Percentiles rank a stretch among this genome's conserved stretches.
These are phyloP conservation scores for Sphaerophoria rueppellii DNA, from an alignment of 2,888 invertebrate genomes.

Conservation along the genomic window DNA sequence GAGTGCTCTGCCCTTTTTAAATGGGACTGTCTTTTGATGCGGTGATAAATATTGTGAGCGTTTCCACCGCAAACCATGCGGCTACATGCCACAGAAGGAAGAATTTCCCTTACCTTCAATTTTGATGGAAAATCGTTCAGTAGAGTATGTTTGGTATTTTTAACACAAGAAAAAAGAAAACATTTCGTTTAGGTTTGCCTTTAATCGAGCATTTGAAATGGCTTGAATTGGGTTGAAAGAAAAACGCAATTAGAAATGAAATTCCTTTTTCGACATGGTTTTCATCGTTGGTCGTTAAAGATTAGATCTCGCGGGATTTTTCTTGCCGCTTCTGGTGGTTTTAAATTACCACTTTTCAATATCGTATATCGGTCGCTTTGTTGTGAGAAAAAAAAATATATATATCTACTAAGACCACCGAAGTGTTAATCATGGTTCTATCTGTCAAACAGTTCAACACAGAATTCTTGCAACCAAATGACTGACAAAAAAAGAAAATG, in stretches of 20 bases:
- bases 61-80: conserved; percentile 41
- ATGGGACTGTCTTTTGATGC: conserved; percentile 42
- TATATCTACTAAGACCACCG: conserved; percentile 56
- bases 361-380: conserved; percentile 2
- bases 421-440: conserved; percentile 53
- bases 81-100: conserved; percentile 46
- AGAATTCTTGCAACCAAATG: too few relatives aligned
- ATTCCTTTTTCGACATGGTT: conserved; percentile 24
- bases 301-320: conserved; percentile 1
- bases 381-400: background rate
- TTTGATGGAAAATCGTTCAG: background rate
- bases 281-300: background rate
- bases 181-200: conserved; percentile 37
- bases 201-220: conserved; percentile 56
- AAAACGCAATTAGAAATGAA: conserved; percentile 37
- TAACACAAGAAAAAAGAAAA: conserved; percentile 8
- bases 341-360: conserved; percentile 9
- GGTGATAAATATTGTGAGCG: conserved; percentile 58
- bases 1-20: conserved; percentile 16
- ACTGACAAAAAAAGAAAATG: background rate
- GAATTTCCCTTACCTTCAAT: conserved; percentile 2
- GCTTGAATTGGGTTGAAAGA: conserved; percentile 32
- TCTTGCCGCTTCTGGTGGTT: conserved; percentile 10
- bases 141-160: conserved; percentile 16
- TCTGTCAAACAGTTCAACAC: conserved; percentile 13